These are phyloP conservation scores for Lysiphlebus fabarum DNA, from an alignment of 1,140 invertebrate species.

Conservation along the genomic window DNA sequence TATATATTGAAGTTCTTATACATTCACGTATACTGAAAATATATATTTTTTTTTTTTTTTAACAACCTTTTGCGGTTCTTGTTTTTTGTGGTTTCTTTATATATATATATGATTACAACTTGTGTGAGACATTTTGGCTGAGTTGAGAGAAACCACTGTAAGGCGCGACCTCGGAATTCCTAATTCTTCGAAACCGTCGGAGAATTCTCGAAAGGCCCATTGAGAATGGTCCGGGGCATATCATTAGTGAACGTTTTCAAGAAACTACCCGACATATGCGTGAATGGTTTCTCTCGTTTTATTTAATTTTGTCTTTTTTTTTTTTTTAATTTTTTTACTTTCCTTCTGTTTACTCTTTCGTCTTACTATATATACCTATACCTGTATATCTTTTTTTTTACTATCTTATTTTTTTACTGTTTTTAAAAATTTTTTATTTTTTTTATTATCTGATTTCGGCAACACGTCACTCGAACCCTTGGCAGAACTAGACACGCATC, in stretches of 20 bases:
- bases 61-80: not conserved
- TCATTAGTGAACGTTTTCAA: conserved; percentile 54
- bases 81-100: not conserved
- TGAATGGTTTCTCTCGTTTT: conserved; percentile 20
- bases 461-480: not conserved
- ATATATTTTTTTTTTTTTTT: too few relatives aligned
- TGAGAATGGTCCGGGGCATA: conserved; percentile 47
- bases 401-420: not conserved
- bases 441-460: conserved; percentile 4
- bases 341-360: conserved; percentile 2
- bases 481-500: too few relatives aligned
- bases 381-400: conserved; percentile 4
- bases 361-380: conserved; percentile 12
- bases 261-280: conserved; percentile 37
- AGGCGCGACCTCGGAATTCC: conserved; percentile 49
- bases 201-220: conserved; percentile 56
- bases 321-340: conserved; percentile 1
- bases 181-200: conserved; percentile 56
- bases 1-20: too few relatives aligned
- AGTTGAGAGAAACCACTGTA: conserved; percentile 12
- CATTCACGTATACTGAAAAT: too few relatives aligned
- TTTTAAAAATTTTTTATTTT: not conserved
- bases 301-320: conserved; percentile 10
- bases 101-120: not conserved
- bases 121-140: not conserved